Base-by-base conservation (phyloP, 2,797 vertebrate species). In the Prunella strophiata region DNA sequence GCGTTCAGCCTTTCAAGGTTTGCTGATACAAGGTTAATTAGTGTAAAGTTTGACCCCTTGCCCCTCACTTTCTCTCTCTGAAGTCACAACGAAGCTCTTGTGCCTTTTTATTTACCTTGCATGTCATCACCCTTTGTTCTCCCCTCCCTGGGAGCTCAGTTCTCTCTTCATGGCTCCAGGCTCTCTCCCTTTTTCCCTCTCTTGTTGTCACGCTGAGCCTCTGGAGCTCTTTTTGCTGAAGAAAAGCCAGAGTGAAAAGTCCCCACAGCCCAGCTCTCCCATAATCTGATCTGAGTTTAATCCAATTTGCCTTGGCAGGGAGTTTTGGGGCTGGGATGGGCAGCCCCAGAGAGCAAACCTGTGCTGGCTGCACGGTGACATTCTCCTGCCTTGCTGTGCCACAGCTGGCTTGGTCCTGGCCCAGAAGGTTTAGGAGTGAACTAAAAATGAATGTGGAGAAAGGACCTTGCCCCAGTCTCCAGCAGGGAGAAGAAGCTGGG, bases 81-180 rank as follows among this genome's bases (percentile, higher is more conserved):
- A 87, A 87, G 66, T 78, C 71, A 88, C 61, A 91, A 4, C n/a
- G 62, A 75, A 91, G 61, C 34, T 25, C 45, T 92, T 38, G 45
- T 78, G 63, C 59, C 55, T 74, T 79, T 88, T 84, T 87, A 80
- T 94, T 96, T 96, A 90, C 88, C 79, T 91, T 85, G 32, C 84
- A 30, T 79, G 26, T 95, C 71, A 78, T 82, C 34, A 91, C 11
- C 57, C 59, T 78, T 90, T 95, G 67, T 93, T 66, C 62, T 48
- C 11, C 36, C 68, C 85, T 95, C 88, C 25, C 63, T 38, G 21
- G 75, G 85, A 71, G 42, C 51, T 6, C 52, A 11, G 58, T 10
- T 90, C 16, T 88, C 58, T 76, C 73, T 32, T 19, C 23, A 11
- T 5, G 42, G 27, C 62, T 70, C 74, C 47, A 38, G 34, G 12